Percentiles rank a stretch among this genome's conserved stretches.
Evolutionary conservation across 1,140 invertebrate genomes (phyloP).

Genomic region (Drosophila saltans): DNA sequence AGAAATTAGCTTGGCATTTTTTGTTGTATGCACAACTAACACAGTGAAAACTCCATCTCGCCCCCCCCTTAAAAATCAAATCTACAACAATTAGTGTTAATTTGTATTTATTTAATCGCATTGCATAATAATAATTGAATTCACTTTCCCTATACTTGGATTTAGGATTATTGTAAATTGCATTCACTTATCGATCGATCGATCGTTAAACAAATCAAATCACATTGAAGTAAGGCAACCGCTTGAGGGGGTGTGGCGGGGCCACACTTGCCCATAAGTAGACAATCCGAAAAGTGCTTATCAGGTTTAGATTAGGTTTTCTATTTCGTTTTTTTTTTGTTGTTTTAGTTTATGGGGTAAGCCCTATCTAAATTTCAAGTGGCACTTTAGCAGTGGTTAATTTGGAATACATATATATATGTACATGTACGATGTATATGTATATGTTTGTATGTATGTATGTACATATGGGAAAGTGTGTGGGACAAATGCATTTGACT

Average conservation of each 20-base stretch:
- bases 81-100: background rate
- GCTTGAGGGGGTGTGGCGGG: background rate
- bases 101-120: background rate
- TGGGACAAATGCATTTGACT: constrained; percentile 1
- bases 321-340: background rate
- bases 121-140: background rate
- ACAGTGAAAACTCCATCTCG: background rate
- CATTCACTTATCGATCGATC: background rate
- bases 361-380: constrained; percentile 18
- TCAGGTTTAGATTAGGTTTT: constrained; percentile 8
- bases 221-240: background rate
- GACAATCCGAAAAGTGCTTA: constrained; percentile 15
- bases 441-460: background rate
- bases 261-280: constrained; percentile 7
- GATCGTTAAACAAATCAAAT: constrained; percentile 4
- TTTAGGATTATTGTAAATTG: constrained; percentile 1
- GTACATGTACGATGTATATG: background rate
- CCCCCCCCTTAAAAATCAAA: too few species aligned
- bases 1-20: constrained; percentile 55
- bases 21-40: constrained; percentile 17
- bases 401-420: background rate
- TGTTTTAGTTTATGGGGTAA: background rate
- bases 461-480: constrained; percentile 2
- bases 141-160: constrained; percentile 1
- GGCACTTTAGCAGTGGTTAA: constrained; percentile 10